Conservation (phyloP, 1,140 invertebrate genomes). For the Microplitis mediator region DNA sequence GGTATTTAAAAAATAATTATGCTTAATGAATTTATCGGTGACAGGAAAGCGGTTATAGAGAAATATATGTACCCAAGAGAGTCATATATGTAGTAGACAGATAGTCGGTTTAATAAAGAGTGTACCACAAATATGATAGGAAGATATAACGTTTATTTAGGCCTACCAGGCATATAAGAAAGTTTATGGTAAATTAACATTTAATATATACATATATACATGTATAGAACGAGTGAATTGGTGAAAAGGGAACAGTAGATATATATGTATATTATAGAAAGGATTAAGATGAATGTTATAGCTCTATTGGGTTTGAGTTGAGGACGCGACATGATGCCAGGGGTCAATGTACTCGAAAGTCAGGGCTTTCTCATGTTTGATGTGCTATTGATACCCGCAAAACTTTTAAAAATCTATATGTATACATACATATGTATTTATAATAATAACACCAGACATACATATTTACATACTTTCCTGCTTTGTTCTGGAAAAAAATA, state of each 20-base stretch:
- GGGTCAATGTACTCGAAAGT: slow-evolving; percentile 59
- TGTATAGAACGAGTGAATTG: background rate
- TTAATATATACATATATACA: background rate
- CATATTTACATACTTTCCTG: no score
- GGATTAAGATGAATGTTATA: background rate
- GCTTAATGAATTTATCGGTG: no score
- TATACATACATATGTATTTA: background rate
- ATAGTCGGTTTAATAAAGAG: no score
- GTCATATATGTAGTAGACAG: no score
- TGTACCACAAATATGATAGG: no score
- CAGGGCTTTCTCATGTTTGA: slow-evolving; percentile 44
- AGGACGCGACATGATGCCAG: slow-evolving; percentile 39
- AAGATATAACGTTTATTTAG: no score
- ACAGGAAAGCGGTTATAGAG: no score
- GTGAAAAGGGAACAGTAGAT: background rate
- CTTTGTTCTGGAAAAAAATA: no score
- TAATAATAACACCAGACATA: no score
- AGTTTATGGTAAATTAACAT: background rate
- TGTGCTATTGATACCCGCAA: slow-evolving; percentile 43
- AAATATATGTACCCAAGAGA: no score
- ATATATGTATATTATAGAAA: background rate
- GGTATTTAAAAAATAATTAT: no score
- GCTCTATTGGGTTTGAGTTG: slow-evolving; percentile 14
- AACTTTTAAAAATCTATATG: slow-evolving; percentile 24
- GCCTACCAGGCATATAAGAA: no score